Conservation (phyloP, 2,888 invertebrate genomes). For the Monochamus alternatus region DNA sequence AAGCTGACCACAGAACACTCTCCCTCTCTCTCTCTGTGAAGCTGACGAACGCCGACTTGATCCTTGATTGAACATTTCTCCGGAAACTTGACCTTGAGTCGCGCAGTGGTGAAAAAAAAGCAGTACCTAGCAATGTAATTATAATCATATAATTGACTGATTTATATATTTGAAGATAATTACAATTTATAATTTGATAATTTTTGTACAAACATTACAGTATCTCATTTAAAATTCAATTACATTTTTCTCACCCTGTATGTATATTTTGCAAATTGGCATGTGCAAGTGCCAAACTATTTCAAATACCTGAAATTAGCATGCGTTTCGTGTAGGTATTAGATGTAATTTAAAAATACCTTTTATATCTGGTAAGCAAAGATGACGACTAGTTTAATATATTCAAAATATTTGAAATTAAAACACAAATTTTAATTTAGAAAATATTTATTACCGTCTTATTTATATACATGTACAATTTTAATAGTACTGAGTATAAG, state of each 20-base stretch:
- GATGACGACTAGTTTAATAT: background rate
- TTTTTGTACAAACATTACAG: background rate
- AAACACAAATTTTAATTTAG: conserved; percentile 38
- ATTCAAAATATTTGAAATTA: conserved; percentile 6
- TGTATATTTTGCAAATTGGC: background rate
- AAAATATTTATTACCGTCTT: conserved; percentile 57
- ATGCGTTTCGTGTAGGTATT: conserved; percentile 8
- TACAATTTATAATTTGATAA: no score
- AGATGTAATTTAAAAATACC: conserved; percentile 8
- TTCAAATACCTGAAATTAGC: conserved; percentile 8
- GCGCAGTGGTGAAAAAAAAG: no score
- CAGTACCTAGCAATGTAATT: no score
- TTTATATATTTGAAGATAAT: no score
- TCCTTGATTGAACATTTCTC: no score
- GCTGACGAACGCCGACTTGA: no score
- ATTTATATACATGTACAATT: conserved; percentile 55
- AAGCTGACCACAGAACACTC: no score
- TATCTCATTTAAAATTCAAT: no score
- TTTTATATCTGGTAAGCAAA: background rate
- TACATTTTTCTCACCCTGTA: no score
- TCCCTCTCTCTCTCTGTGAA: no score
- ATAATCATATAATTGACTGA: no score
- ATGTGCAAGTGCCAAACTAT: background rate
- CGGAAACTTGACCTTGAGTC: no score
- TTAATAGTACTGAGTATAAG: conserved; percentile 54